phyloP scores from a whole-genome alignment of 2,888 invertebrate species.

The Neocrepidodera transversa region DNA sequence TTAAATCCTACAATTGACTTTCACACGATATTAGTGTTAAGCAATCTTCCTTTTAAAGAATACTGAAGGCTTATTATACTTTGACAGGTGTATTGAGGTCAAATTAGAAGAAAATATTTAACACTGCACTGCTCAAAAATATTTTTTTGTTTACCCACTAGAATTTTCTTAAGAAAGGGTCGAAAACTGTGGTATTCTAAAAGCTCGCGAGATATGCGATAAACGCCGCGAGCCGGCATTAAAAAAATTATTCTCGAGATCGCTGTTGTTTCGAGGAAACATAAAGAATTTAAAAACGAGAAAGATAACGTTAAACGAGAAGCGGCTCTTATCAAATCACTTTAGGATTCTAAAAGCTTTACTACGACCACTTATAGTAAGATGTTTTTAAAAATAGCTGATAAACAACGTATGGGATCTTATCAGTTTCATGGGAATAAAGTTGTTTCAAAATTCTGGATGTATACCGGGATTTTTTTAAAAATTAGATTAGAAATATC shows the following conservation, averaged over 20 bases:
- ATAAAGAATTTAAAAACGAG: conserved; percentile 19
- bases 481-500: too few species aligned
- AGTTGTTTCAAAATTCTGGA: too few species aligned
- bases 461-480: too few species aligned
- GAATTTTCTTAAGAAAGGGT: too few species aligned
- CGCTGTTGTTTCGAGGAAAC: conserved; percentile 20
- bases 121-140: too few species aligned
- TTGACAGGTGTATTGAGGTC: too few species aligned
- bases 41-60: too few species aligned
- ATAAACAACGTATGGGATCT: background rate
- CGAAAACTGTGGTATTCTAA: conserved; percentile 14
- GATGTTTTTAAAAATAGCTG: conserved; percentile 17
- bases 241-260: conserved; percentile 22
- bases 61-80: too few species aligned
- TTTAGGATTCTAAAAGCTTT: conserved; percentile 20
- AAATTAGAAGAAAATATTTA: too few species aligned
- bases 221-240: conserved; percentile 6
- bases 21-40: too few species aligned
- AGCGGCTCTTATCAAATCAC: conserved; percentile 21
- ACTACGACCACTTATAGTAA: conserved; percentile 21
- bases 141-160: too few species aligned
- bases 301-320: conserved; percentile 15
- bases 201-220: conserved; percentile 16
- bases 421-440: background rate
- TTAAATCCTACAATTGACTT: too few species aligned